These are phyloP conservation scores for Nasua narica DNA, from an alignment of 2,797 vertebrate genomes.

Conservation along the genomic window DNA sequence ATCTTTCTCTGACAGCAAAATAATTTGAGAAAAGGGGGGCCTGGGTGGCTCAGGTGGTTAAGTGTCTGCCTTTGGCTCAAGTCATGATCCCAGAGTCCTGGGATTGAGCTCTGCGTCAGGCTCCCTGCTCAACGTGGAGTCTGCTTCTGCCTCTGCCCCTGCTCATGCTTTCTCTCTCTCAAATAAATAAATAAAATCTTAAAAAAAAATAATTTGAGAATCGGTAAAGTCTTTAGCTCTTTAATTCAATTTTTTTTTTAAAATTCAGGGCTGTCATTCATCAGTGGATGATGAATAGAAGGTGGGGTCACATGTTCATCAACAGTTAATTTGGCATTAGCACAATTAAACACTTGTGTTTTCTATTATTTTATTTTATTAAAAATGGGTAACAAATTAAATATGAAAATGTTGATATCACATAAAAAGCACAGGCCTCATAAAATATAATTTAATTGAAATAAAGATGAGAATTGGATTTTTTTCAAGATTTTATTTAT, in stretches of 20 bases:
- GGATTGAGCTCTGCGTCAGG: too few species aligned
- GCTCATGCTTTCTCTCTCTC: too few species aligned
- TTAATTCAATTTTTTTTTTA: not conserved
- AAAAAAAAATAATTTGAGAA: not conserved
- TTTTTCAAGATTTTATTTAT: not conserved
- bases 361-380: conserved; percentile 1
- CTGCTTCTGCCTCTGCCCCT: too few species aligned
- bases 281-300: not conserved
- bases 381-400: not conserved
- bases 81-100: too few species aligned
- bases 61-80: not conserved
- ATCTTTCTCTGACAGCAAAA: not conserved
- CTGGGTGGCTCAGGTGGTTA: not conserved
- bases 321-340: not conserved
- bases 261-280: not conserved
- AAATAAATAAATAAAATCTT: too few species aligned
- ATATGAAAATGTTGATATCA: not conserved
- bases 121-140: too few species aligned
- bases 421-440: not conserved
- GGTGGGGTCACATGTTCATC: not conserved
- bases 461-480: not conserved
- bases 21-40: not conserved
- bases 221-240: not conserved
- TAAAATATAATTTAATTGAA: not conserved
- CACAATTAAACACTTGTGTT: not conserved